Base-by-base conservation (phyloP, 2,888 invertebrate genomes). In the Diplolepis rosae region DNA sequence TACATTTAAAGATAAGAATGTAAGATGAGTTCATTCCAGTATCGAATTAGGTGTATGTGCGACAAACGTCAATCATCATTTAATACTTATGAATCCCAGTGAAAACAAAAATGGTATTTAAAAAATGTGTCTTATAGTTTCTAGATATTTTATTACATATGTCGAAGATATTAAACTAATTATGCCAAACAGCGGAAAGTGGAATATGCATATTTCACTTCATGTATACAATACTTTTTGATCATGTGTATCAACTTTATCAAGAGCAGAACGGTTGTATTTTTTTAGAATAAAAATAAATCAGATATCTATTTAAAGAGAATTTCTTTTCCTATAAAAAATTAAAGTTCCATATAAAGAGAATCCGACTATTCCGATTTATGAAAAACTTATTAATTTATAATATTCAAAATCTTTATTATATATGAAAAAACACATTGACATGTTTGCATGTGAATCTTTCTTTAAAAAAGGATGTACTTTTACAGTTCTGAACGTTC, bases 281-380 rank as follows among this genome's bases (percentile, higher is more conserved):
- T 52, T 28, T 52, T 52, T 30, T 30, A 22, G 32, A 54, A 32
- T 54, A 30, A 30, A 54, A 54, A 32, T 54, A 54, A 54, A 54
- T 32, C 32, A 54, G 54, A 11, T 27, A 7, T 18, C 1, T 18
- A 48, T 48, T 52, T 7, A 28, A 4, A 22, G 6, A 11, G 52
- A 13, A 15, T 0, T 30, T 54, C 9, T 15, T 45, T 45, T 4
- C 4, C 15, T 45, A 2, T 45, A 1, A 45, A 45, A n/a, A n/a
- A n/a, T n/a, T 15, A 15, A 15, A 45, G n/a, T n/a, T 18, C 2
- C 5, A 45, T 45, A 15, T 3, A 42, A 3, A 42, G 3, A 13
- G 7, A 42, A 42, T 13, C 3, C 13, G n/a, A 42, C n/a, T 48
- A 48, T 15, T 18, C 9, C 22, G 13, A 39, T 4, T 39, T 9